A percentile compares a stretch with the other conserved stretches of the same genome.
phyloP scores from a whole-genome alignment of 1,140 invertebrate species.

The Oryctes rhinoceros region DNA sequence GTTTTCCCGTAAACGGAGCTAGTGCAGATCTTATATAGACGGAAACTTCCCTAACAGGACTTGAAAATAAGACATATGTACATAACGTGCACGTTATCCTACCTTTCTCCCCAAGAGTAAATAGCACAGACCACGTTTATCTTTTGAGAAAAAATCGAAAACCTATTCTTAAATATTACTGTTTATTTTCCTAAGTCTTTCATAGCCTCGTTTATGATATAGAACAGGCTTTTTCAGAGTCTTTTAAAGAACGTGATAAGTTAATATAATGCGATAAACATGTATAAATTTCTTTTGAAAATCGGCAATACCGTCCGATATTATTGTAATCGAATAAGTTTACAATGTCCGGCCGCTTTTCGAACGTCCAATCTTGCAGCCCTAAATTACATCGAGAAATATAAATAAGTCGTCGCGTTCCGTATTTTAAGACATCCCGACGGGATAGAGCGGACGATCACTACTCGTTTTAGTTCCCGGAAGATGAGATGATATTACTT shows the following conservation, averaged over 20 bases:
- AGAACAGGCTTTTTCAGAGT: not conserved
- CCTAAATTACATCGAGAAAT: not conserved
- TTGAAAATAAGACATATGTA: no score
- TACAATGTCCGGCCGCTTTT: not conserved
- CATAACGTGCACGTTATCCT: no score
- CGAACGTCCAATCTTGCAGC: not conserved
- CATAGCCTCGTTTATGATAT: not conserved
- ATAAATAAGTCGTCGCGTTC: not conserved
- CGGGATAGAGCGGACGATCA: not conserved
- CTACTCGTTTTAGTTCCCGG: not conserved
- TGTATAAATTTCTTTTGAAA: not conserved
- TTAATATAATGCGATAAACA: not conserved
- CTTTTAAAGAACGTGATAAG: constrained; percentile 13
- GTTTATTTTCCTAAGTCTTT: not conserved
- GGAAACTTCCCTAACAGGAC: no score
- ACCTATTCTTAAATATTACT: no score
- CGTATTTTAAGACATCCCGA: not conserved
- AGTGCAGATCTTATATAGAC: no score
- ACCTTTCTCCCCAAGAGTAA: no score
- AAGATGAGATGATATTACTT: not conserved
- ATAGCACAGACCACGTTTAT: no score
- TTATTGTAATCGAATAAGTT: not conserved
- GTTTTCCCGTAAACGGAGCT: no score
- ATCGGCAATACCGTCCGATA: not conserved
- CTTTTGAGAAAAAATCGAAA: no score